Percentiles rank a stretch among this genome's conserved stretches.
Conservation (phyloP, 2,888 invertebrate genomes). For the Diadegma fenestrale region DNA sequence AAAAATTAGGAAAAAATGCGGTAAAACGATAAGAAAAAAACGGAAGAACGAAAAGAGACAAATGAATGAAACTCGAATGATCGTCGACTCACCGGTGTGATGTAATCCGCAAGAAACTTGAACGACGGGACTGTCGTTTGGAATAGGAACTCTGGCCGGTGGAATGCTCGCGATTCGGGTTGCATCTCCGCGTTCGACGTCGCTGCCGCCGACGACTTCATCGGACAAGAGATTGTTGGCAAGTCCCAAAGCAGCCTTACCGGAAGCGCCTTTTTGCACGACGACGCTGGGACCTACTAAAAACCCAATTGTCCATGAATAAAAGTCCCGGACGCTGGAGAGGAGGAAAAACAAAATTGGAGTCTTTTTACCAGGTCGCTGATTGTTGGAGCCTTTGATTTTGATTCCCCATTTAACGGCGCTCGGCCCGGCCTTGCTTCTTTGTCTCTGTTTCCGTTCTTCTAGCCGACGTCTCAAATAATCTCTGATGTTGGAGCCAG, state of each 20-base stretch:
- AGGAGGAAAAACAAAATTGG: slow-evolving; percentile 18
- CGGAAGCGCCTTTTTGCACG: slow-evolving; percentile 75
- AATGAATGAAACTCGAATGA: not conserved
- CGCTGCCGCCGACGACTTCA: slow-evolving; percentile 82
- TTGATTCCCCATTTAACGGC: slow-evolving; percentile 79
- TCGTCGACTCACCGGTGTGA: slow-evolving; percentile 88
- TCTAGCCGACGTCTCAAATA: slow-evolving; percentile 87
- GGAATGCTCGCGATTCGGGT: slow-evolving; percentile 91
- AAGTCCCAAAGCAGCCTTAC: slow-evolving; percentile 74
- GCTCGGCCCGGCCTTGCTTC: slow-evolving; percentile 84
- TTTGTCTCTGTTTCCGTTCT: slow-evolving; percentile 86
- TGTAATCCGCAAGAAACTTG: slow-evolving; percentile 96
- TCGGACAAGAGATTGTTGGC: slow-evolving; percentile 76
- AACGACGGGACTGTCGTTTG: slow-evolving; percentile 90
- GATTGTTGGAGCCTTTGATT: slow-evolving; percentile 79
- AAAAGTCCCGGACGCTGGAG: not conserved
- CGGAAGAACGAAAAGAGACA: too few species aligned
- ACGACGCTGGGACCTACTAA: slow-evolving; percentile 77
- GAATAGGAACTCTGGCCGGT: slow-evolving; percentile 90
- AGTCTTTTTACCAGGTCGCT: slow-evolving; percentile 73
- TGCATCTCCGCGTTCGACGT: slow-evolving; percentile 88
- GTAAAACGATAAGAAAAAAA: too few species aligned
- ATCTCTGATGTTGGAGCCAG: slow-evolving; percentile 87
- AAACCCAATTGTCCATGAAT: not conserved
- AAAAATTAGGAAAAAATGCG: too few species aligned